Conservation (phyloP, 2,113 vertebrate genomes). For the Lamprologus callipterus region DNA sequence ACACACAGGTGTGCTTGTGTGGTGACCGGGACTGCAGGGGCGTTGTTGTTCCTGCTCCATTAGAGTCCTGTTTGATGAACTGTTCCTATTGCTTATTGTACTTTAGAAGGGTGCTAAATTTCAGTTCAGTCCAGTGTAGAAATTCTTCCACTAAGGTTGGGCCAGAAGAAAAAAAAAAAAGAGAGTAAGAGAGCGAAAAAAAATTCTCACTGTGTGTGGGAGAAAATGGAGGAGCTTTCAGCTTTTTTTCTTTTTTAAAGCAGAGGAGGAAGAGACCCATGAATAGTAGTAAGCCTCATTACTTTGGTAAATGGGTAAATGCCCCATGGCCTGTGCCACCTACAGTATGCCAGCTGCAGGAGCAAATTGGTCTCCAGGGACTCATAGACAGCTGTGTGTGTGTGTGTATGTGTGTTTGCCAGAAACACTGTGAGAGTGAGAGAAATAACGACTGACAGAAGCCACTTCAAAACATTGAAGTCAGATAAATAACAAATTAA, state of each 20-base stretch:
- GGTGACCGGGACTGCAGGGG: not conserved
- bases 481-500: slow-evolving; percentile 21
- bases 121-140: not conserved
- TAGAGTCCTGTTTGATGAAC: not conserved
- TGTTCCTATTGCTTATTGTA: not conserved
- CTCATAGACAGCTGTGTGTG: slow-evolving; percentile 30
- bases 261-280: slow-evolving; percentile 37
- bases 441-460: slow-evolving; percentile 30
- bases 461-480: slow-evolving; percentile 3
- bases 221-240: slow-evolving; percentile 16
- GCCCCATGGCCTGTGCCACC: slow-evolving; percentile 62
- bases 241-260: slow-evolving; percentile 14
- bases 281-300: slow-evolving; percentile 64
- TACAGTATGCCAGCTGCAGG: slow-evolving; percentile 56
- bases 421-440: not conserved
- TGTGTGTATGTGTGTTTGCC: not conserved
- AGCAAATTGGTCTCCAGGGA: slow-evolving; percentile 64
- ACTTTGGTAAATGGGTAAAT: slow-evolving; percentile 67
- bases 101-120: not conserved
- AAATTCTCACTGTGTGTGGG: not conserved
- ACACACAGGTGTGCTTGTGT: not conserved
- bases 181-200: not conserved
- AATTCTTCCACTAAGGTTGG: not conserved
- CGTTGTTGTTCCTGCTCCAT: not conserved
- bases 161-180: not conserved